phyloP scores from a whole-genome alignment of 2,888 invertebrate species.

The Cheilosia scutellata region DNA sequence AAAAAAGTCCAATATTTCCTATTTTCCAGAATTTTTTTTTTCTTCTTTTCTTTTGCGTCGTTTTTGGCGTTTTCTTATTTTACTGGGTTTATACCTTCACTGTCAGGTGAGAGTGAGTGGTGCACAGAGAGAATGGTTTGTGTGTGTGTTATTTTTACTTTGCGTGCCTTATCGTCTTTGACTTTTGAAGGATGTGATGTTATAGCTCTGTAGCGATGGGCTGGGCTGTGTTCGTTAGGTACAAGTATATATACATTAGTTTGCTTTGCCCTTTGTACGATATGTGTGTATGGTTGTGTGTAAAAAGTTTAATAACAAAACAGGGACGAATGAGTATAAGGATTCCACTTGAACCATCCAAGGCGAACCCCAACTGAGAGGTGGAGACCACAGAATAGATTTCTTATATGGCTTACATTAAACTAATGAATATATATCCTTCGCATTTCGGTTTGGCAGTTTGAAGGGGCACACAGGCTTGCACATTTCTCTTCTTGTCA shows the following conservation, averaged over 20 bases:
- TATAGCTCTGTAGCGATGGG: constrained; percentile 50
- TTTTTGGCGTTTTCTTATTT: constrained; percentile 44
- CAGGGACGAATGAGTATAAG: constrained; percentile 69
- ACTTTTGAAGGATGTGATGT: constrained; percentile 75
- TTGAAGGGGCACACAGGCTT: constrained; percentile 53
- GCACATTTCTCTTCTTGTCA: constrained; percentile 19
- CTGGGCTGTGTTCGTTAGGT: constrained; percentile 36
- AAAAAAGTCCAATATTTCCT: constrained; percentile 65
- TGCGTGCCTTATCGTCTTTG: constrained; percentile 76
- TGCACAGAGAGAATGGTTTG: constrained; percentile 31
- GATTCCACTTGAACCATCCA: constrained; percentile 60
- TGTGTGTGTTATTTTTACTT: constrained; percentile 73
- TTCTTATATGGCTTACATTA: constrained; percentile 73
- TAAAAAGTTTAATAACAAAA: constrained; percentile 72
- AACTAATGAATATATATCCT: constrained; percentile 75
- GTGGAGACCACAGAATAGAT: constrained; percentile 51
- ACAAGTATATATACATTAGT: constrained; percentile 47
- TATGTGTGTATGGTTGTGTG: constrained; percentile 22
- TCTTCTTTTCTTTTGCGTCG: constrained; percentile 25
- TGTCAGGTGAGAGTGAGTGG: constrained; percentile 41
- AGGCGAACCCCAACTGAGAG: constrained; percentile 19
- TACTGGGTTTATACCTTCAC: constrained; percentile 54
- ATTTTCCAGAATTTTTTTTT: constrained; percentile 33
- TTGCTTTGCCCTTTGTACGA: constrained; percentile 54
- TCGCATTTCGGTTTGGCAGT: constrained; percentile 68